Base-by-base conservation (phyloP, 35 echinoderm and acorn worm species). In the Ptychodera flava region DNA sequence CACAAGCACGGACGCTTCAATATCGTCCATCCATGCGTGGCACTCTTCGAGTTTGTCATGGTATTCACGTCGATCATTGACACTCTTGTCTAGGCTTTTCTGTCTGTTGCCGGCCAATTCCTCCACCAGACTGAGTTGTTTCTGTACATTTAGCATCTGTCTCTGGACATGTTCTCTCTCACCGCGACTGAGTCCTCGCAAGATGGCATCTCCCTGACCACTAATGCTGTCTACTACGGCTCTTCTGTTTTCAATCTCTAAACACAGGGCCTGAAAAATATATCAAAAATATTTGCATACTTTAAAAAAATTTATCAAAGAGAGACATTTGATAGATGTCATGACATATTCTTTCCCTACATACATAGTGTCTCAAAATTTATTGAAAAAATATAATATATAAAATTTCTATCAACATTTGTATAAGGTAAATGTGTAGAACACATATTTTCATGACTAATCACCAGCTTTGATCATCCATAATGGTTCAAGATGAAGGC, bases 21-120 rank as follows among this genome's bases (percentile, higher is more conserved):
- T 87, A 28, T 86, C 89, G 16, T 78, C 28, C 1, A 94, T 28
- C 77, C 82, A 77, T 31, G 90, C 75, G 16, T 81, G 30, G 76
- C 88, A 94, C 0, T 88, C 33, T 34, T 90, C 45, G 77, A 80
- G 87, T 33, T 80, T 77, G 32, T 94, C 79, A 88, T 88, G 90
- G 86, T 90, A 94, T 0, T 94, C 88, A 85, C 90, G 88, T 89
- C 92, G 90, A 30, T 87, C 88, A 34, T 31, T 52, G 10, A 94
- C 33, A 77, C 88, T 87, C 30, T 83, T 86, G 80, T 90, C 85
- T 35, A 94, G 80, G 27, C 83, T 87, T 33, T 90, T 81, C 1
- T 87, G 35, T 33, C 76, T 94, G 22, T 78, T 79, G 2, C 53
- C n/a, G 0, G 85, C 92, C 31, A 81, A 76, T 36, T 84, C 36